phyloP scores from a whole-genome alignment of 2,113 vertebrate genomes.

The Pterocles burchelli region DNA sequence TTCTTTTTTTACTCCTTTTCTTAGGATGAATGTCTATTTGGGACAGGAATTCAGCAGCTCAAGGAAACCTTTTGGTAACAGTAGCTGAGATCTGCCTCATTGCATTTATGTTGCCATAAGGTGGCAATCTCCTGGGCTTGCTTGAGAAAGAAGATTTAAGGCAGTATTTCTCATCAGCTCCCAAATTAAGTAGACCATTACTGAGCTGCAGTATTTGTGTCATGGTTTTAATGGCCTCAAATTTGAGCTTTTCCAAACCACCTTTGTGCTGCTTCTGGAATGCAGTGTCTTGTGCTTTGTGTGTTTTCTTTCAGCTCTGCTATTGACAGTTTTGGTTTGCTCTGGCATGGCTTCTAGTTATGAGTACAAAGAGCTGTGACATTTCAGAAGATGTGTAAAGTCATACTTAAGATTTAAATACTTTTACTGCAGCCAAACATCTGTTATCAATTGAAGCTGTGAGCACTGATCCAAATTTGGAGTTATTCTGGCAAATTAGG shows the following conservation, averaged over 20 bases:
- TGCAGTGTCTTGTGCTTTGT: background rate
- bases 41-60: background rate
- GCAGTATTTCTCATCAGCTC: background rate
- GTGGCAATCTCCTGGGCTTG: background rate
- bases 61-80: background rate
- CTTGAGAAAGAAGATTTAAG: background rate
- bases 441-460: conserved; percentile 31
- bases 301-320: conserved; percentile 37
- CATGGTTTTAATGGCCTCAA: background rate
- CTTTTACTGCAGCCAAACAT: conserved; percentile 41
- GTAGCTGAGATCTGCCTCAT: background rate
- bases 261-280: conserved; percentile 18
- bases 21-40: background rate
- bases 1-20: background rate
- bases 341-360: conserved; percentile 16
- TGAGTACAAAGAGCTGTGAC: conserved; percentile 46
- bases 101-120: background rate
- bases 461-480: conserved; percentile 33
- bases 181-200: background rate
- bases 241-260: background rate
- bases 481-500: conserved; percentile 30
- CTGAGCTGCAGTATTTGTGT: background rate
- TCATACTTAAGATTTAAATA: background rate
- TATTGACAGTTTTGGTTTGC: conserved; percentile 33
- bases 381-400: conserved; percentile 50